phyloP scores from a whole-genome alignment of 2,888 invertebrate genomes.

The Heliconius aoede region DNA sequence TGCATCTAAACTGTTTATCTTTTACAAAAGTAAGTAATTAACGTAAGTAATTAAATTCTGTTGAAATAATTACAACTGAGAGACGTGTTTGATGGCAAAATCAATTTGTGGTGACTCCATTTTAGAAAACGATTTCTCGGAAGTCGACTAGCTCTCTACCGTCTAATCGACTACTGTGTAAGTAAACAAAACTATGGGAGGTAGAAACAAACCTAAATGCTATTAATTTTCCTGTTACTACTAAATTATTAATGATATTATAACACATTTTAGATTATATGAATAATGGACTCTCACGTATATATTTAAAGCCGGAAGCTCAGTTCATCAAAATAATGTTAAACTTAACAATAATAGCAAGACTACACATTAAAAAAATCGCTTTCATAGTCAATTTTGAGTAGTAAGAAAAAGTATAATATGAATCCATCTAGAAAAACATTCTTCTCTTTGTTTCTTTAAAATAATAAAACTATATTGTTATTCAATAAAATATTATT shows the following conservation, averaged over 20 bases:
- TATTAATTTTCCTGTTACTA: slow-evolving; percentile 24
- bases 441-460: no score
- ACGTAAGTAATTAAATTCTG: background rate
- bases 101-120: slow-evolving; percentile 4
- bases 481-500: no score
- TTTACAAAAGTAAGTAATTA: slow-evolving; percentile 2
- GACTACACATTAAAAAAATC: background rate
- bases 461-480: no score
- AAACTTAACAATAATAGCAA: background rate
- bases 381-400: background rate
- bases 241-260: background rate
- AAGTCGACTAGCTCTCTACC: slow-evolving; percentile 33
- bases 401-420: no score
- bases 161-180: no score
- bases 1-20: background rate
- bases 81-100: background rate
- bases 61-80: background rate
- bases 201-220: background rate
- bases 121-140: background rate
- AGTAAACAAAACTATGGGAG: background rate
- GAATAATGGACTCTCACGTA: background rate
- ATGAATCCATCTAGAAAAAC: no score
- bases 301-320: background rate
- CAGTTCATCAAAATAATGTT: background rate
- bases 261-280: background rate